Base-by-base conservation (phyloP, 2,888 invertebrate genomes). In the Dexiosoma caninum region DNA sequence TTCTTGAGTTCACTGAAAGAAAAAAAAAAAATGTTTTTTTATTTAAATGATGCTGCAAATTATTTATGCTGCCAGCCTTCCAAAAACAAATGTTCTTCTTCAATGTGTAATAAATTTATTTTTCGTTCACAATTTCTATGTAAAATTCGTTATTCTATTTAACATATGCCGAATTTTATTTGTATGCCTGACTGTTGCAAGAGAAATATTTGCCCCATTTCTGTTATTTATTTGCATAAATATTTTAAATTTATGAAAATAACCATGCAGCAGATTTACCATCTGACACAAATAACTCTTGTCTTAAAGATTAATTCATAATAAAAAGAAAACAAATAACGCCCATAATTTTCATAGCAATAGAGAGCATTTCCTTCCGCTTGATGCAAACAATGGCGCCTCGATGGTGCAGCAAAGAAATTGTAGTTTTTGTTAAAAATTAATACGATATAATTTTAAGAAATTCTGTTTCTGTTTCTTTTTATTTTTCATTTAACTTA, bases 261-360 rank as follows among this genome's bases (percentile, higher is more conserved):
- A 14, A 23, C 1, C 7, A 16, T 27, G 27, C 10, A 49, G 30
- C 30, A 21, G 2, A 30, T 30, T 19, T 21, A 30, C 19, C 53
- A 67, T 16, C 53, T 23, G 35, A 23, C 14, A 62, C 21, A 46
- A 64, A 62, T 32, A n/a, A 14, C 21, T 46, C 21, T 64, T 46
- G 21, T 62, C 30, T 32, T 62, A 5, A 44, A 44, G 32, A 62
- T 44, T 44, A 62, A 62, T 44, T 16, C 44, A 8, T 30, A 12
- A 62, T 44, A 19, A 19, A 44, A 44, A 44, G 9, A 49, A 35
- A 0, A 12, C 1, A 37, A 27, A 30, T 14, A n/a, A 35, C 5
- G 12, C 49, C 0, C 10, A 16, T n/a, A 9, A 64, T 10, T 35
- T n/a, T 9, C 14, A 7, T 35, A n/a, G 19, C 46, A 32, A 6